These are phyloP conservation scores for Excalfactoria chinensis DNA, from an alignment of 2,113 vertebrate genomes.

Conservation along the genomic window DNA sequence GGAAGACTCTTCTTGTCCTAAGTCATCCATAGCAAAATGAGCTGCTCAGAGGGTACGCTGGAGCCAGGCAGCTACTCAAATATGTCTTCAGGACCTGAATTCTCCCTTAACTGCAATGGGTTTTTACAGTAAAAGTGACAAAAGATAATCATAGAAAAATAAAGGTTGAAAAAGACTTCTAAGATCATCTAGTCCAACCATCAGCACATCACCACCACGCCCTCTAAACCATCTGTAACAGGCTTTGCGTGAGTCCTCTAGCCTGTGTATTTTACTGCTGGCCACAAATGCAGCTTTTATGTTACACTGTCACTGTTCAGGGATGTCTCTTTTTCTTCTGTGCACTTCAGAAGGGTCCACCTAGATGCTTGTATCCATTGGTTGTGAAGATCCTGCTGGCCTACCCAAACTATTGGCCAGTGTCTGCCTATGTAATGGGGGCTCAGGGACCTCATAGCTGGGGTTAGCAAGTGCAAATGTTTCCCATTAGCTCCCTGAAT, in stretches of 20 bases:
- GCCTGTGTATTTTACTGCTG: not conserved
- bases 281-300: not conserved
- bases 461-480: not conserved
- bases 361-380: not conserved
- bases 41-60: not conserved
- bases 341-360: not conserved
- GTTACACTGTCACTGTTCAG: not conserved
- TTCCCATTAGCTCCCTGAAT: not conserved
- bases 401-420: fast-evolving
- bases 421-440: not conserved
- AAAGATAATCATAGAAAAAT: not conserved
- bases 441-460: not conserved
- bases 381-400: not conserved
- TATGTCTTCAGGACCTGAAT: not conserved
- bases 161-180: too few species aligned
- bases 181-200: too few species aligned
- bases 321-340: not conserved
- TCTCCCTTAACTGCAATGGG: not conserved
- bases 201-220: too few species aligned
- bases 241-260: fast-evolving
- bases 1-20: not conserved
- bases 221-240: not conserved
- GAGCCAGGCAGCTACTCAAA: not conserved
- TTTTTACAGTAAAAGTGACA: not conserved
- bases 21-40: not conserved